Evolutionary conservation across 1,140 invertebrate species (phyloP).

Genomic region (Zelostemma sp.): DNA sequence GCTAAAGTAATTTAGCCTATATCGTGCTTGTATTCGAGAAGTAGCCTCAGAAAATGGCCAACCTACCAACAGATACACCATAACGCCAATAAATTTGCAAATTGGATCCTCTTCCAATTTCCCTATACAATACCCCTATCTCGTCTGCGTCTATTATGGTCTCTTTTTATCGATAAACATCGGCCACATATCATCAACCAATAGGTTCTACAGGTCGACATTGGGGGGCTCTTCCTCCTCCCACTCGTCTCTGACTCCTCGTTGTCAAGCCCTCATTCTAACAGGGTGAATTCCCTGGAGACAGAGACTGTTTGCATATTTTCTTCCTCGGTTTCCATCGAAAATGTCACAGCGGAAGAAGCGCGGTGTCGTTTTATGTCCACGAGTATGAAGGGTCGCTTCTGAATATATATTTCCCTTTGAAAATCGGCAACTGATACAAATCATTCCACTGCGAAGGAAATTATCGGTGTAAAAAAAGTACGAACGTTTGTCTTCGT

Average conservation of each 20-base stretch:
- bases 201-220: neutral
- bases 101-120: slow-evolving; percentile 10
- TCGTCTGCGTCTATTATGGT: slow-evolving; percentile 7
- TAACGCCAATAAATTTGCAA: slow-evolving; percentile 1
- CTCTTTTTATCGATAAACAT: slow-evolving; percentile 6
- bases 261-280: neutral
- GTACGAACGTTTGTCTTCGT: slow-evolving; percentile 9
- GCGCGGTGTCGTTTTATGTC: slow-evolving; percentile 1
- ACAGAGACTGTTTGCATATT: slow-evolving; percentile 5
- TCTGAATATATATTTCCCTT: slow-evolving; percentile 7
- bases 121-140: slow-evolving; percentile 6
- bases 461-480: neutral
- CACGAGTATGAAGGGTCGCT: neutral
- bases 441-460: slow-evolving; percentile 3
- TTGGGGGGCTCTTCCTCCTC: neutral
- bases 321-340: neutral
- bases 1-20: no score
- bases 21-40: neutral
- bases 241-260: neutral
- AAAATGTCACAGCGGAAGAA: slow-evolving; percentile 1
- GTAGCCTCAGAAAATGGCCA: slow-evolving; percentile 1
- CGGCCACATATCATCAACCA: slow-evolving; percentile 1
- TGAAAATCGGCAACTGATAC: slow-evolving; percentile 6
- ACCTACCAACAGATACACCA: neutral
- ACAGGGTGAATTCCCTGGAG: neutral